Conservation (phyloP, 2,113 vertebrate species). For the Zingel zingel region DNA sequence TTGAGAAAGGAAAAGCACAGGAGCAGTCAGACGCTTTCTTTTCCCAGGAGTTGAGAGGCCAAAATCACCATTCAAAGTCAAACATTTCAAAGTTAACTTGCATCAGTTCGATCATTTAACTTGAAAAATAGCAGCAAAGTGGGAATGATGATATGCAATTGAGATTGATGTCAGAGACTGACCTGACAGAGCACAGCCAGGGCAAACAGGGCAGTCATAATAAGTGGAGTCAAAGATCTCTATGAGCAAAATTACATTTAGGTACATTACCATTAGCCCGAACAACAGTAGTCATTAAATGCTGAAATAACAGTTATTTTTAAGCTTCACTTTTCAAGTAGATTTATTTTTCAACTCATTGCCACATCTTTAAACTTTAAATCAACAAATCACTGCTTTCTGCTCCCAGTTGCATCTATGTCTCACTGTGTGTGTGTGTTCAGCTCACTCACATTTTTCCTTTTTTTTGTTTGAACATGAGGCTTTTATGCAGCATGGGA, state of each 20-base stretch:
- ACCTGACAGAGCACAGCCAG: conserved; percentile 17
- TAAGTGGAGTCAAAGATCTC: conserved; percentile 50
- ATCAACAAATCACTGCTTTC: background rate
- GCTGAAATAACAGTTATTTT: background rate
- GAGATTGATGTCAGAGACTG: conserved; percentile 43
- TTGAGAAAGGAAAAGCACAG: background rate
- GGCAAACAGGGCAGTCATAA: conserved; percentile 38
- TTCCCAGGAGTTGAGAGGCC: conserved; percentile 35
- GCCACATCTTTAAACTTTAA: background rate
- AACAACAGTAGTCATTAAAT: conserved; percentile 17
- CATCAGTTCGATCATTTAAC: conserved; percentile 23
- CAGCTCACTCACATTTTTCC: background rate
- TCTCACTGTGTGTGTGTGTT: background rate
- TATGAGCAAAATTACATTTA: conserved; percentile 36
- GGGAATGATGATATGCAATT: conserved; percentile 27
- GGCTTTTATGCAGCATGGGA: background rate
- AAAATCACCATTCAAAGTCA: background rate
- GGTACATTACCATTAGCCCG: conserved; percentile 42
- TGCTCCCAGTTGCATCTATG: background rate
- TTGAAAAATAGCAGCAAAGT: conserved; percentile 43
- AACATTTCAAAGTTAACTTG: conserved; percentile 14
- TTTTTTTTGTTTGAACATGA: background rate
- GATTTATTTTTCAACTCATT: background rate
- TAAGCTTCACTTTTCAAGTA: background rate
- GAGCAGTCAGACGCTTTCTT: conserved; percentile 1